Evolutionary conservation across 2,113 vertebrate genomes (phyloP), one percentile per base, ranked within the genome.

Genomic region (Electrona antarctica): DNA sequence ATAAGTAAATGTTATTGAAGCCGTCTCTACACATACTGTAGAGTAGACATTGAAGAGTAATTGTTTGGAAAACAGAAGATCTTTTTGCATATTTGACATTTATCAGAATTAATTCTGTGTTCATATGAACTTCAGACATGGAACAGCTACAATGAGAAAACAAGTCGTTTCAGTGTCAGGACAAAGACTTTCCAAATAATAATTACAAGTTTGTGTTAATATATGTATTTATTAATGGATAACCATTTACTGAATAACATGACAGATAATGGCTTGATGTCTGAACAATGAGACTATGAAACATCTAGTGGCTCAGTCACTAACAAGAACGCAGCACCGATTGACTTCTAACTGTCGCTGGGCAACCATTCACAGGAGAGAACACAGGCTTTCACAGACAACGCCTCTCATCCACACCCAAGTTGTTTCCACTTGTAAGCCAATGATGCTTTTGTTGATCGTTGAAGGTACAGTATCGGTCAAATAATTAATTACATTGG

Each of bases 81-180:
- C 3, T 41, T n/a, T n/a, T 46, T 0, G 29, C 13, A 79, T 64
- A 10, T 0, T 0, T 63, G 10, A 15, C 61, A 63, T 82, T 76
- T 52, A 60, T 45, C 68, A 51, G 63, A 29, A 69, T 88, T 86
- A 87, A 86, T 87, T 87, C 74, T 54, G 65, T 67, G 66, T 29
- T 7, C 62, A 69, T 41, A 64, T 60, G 69, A 78, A 75, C 67
- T 77, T 73, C 15, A 4, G 65, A 81, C 75, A 63, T 58, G 60
- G 33, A 83, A 10, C 52, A 72, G 63, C 74, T 59, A 74, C 67
- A 58, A 58, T 64, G 77, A 63, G 14, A 76, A 46, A 55, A 73
- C 62, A 60, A 28, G 29, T 52, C 29, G 29, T 46, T n/a, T 28
- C 77, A 77, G 79, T 61, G 60, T 69, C 49, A 83, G 47, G 2